Evolutionary conservation across 2,888 invertebrate species (phyloP).

Genomic region (Artemia sinica): DNA sequence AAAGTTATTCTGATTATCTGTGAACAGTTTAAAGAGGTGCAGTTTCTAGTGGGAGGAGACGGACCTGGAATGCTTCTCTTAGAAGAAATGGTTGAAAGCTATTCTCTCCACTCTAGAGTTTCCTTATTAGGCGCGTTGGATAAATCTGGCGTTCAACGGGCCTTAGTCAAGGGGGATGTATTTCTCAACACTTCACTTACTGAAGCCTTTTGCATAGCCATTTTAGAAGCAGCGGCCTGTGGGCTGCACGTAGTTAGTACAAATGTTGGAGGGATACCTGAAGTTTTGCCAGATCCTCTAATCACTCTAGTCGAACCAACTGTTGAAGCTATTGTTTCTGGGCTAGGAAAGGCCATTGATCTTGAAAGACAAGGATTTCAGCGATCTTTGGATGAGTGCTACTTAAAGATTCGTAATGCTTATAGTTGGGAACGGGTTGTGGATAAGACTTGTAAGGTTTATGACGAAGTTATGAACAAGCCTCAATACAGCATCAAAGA

Average conservation of each 20-base stretch:
- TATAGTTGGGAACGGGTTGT: slow-evolving; percentile 91
- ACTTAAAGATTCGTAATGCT: slow-evolving; percentile 54
- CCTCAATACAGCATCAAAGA: slow-evolving; percentile 41
- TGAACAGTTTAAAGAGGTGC: slow-evolving; percentile 50
- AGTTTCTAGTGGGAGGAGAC: no score
- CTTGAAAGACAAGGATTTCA: slow-evolving; percentile 37
- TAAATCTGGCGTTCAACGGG: slow-evolving; percentile 61
- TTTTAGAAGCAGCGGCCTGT: slow-evolving; percentile 95
- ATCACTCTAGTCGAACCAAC: slow-evolving; percentile 81
- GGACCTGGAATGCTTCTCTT: no score
- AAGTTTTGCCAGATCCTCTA: slow-evolving; percentile 79
- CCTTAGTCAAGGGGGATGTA: slow-evolving; percentile 81
- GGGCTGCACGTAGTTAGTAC: slow-evolving; percentile 97
- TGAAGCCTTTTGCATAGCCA: slow-evolving; percentile 99
- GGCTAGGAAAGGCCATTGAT: slow-evolving; percentile 47
- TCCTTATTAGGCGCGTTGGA: slow-evolving; percentile 72
- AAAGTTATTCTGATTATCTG: slow-evolving; percentile 76
- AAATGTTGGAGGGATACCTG: slow-evolving; percentile 91
- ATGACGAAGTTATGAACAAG: slow-evolving; percentile 48
- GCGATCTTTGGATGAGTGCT: slow-evolving; percentile 56
- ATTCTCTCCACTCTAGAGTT: slow-evolving; percentile 68
- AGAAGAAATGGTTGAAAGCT: slow-evolving; percentile 63
- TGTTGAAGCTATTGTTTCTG: slow-evolving; percentile 38
- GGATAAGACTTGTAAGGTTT: slow-evolving; percentile 68
- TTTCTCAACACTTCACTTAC: slow-evolving; percentile 96